These are phyloP conservation scores for Trichopria drosophilae DNA, from an alignment of 2,888 invertebrate species.

Conservation along the genomic window DNA sequence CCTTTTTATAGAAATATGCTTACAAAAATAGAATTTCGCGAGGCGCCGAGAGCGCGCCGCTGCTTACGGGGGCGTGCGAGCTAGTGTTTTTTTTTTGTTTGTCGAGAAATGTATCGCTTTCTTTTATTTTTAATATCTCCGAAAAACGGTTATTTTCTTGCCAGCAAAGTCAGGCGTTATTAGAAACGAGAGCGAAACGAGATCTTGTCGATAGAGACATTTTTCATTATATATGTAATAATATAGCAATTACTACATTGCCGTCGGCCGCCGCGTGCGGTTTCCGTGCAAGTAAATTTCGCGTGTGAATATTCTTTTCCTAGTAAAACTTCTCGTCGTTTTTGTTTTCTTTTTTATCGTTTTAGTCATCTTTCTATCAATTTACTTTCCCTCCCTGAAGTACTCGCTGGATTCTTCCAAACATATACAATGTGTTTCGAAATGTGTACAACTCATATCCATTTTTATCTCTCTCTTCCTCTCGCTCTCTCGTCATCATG, in stretches of 20 bases:
- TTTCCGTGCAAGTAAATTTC: constrained; percentile 54
- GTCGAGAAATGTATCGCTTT: too few relatives aligned
- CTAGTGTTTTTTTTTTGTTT: constrained; percentile 29
- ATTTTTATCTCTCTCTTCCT: too few relatives aligned
- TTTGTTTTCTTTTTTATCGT: constrained; percentile 12
- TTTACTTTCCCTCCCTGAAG: constrained; percentile 43
- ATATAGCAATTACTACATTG: constrained; percentile 34
- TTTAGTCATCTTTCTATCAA: constrained; percentile 29
- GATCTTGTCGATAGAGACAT: constrained; percentile 16
- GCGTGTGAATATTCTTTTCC: constrained; percentile 49
- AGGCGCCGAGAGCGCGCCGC: constrained; percentile 55
- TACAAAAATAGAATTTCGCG: constrained; percentile 60
- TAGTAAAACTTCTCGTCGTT: constrained; percentile 35
- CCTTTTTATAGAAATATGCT: constrained; percentile 59
- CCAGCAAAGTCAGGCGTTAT: too few relatives aligned
- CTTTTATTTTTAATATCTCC: too few relatives aligned
- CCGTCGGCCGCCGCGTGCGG: constrained; percentile 51
- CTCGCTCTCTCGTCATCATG: constrained; percentile 47
- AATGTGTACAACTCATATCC: constrained; percentile 57
- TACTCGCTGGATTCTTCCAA: constrained; percentile 38
- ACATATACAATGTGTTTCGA: constrained; percentile 46
- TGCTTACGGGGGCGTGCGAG: constrained; percentile 50
- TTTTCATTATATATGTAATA: constrained; percentile 20
- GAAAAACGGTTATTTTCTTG: too few relatives aligned
- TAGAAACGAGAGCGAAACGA: constrained; percentile 28